These are phyloP conservation scores for Leistus spinibarbis DNA, from an alignment of 2,888 invertebrate species.

Conservation along the genomic window DNA sequence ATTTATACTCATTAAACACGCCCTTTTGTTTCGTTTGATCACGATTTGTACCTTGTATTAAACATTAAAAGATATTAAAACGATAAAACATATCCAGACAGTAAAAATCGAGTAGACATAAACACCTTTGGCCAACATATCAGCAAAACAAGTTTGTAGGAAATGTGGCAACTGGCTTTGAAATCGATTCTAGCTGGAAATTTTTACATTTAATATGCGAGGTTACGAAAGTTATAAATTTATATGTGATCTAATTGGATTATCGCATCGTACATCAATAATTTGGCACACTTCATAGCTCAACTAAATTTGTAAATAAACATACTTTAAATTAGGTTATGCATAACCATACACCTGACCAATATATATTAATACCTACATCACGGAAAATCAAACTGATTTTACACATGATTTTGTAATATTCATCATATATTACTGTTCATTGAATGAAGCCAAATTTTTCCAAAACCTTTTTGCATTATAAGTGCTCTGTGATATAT, in stretches of 20 bases:
- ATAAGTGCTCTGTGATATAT: too few species aligned
- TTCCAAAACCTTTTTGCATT: too few species aligned
- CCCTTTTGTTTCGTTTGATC: too few species aligned
- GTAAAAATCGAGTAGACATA: neutral
- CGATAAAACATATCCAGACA: neutral
- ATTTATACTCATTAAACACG: too few species aligned
- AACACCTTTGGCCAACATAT: neutral
- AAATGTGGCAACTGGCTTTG: neutral
- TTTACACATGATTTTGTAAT: neutral
- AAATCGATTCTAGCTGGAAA: neutral
- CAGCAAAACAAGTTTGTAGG: neutral
- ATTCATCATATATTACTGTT: neutral
- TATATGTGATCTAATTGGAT: neutral
- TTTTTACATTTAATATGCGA: neutral
- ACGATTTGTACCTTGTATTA: too few species aligned
- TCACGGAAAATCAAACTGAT: neutral
- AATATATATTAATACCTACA: neutral
- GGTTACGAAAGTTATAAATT: neutral
- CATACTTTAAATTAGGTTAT: neutral
- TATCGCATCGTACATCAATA: neutral
- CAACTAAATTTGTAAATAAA: neutral
- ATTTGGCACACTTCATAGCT: neutral
- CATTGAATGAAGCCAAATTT: too few species aligned
- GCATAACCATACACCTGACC: neutral
- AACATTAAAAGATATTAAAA: too few species aligned